Conservation (phyloP, 2,888 invertebrate species). For the Spilosoma lubricipeda region DNA sequence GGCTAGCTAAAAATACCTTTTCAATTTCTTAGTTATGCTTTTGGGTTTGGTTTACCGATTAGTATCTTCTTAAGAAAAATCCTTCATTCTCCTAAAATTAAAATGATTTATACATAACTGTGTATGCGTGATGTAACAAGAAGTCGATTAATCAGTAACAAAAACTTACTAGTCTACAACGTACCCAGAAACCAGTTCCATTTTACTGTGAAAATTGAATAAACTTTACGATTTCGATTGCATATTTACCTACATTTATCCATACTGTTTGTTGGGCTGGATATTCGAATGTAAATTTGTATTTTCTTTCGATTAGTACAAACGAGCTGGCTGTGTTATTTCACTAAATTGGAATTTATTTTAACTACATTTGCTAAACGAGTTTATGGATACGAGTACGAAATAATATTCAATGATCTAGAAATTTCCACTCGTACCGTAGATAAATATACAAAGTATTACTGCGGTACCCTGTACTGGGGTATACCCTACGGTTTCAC, state of each 20-base stretch:
- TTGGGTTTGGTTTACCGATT: no score
- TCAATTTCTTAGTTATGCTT: no score
- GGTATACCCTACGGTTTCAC: background rate
- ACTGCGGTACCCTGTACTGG: background rate
- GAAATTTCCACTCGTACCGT: background rate
- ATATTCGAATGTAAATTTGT: background rate
- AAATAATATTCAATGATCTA: slow-evolving; percentile 8
- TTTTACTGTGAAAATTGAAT: slow-evolving; percentile 1
- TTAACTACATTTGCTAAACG: background rate
- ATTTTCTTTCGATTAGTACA: background rate
- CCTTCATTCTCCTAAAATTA: no score
- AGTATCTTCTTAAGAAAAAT: no score
- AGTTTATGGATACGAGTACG: background rate
- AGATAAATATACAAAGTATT: background rate
- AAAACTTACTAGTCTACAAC: slow-evolving; percentile 1
- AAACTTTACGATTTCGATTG: background rate
- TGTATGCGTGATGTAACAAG: background rate
- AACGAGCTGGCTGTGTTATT: background rate
- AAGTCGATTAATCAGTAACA: background rate
- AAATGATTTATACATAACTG: no score
- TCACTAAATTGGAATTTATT: background rate
- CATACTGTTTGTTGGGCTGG: no score
- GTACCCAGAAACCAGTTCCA: background rate
- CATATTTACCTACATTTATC: slow-evolving; percentile 1
- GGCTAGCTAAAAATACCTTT: no score